Percentiles rank a stretch among this genome's conserved stretches.
These are phyloP conservation scores for Quadriops clusia DNA, from an alignment of 2,888 invertebrate genomes.

Conservation along the genomic window DNA sequence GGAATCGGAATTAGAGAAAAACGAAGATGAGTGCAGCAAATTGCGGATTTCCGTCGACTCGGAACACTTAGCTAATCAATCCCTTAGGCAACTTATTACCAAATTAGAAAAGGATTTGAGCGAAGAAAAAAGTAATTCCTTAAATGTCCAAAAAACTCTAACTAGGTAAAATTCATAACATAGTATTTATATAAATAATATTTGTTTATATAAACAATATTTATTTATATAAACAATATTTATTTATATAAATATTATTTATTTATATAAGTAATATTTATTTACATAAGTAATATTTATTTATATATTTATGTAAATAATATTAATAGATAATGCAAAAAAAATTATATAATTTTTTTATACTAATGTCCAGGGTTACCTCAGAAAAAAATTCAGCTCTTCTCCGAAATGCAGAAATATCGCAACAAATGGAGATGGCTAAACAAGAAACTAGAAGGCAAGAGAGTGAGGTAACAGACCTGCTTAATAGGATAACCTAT, in stretches of 20 bases:
- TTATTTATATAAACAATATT: too few relatives aligned
- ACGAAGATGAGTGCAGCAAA: constrained; percentile 41
- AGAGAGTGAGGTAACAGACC: constrained; percentile 50
- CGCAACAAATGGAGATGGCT: constrained; percentile 65
- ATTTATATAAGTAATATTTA: too few relatives aligned
- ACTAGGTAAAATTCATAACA: constrained; percentile 27
- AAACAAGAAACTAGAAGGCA: constrained; percentile 62
- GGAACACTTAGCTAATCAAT: constrained; percentile 42
- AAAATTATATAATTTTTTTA: constrained; percentile 4
- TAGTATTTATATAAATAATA: constrained; percentile 3
- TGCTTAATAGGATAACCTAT: constrained; percentile 43
- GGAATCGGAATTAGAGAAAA: constrained; percentile 38
- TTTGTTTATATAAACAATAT: too few relatives aligned
- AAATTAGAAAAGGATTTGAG: constrained; percentile 40
- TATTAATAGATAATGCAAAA: constrained; percentile 2
- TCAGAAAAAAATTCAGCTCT: constrained; percentile 65
- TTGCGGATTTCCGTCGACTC: constrained; percentile 41
- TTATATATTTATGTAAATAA: not conserved
- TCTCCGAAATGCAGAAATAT: constrained; percentile 69
- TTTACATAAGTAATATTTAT: too few relatives aligned
- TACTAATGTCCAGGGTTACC: constrained; percentile 43
- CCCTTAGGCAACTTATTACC: constrained; percentile 40
- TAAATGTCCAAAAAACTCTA: constrained; percentile 35
- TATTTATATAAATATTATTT: too few relatives aligned
- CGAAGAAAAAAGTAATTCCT: constrained; percentile 41